phyloP scores from a whole-genome alignment of 92 coral and sea anemone genomes.

The Pocillopora grandis region DNA sequence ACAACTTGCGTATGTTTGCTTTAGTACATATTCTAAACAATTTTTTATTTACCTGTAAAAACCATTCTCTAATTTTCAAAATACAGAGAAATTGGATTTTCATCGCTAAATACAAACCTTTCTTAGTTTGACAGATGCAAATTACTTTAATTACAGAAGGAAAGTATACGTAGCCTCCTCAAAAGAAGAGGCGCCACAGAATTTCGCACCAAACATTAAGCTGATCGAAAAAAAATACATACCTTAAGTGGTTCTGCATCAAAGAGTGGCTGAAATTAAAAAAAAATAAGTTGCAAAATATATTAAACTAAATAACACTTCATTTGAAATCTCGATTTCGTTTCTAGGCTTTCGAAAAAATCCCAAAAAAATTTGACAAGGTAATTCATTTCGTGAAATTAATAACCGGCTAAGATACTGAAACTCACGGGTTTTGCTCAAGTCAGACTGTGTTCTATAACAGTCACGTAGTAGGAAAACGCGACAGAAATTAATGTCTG shows the following conservation, averaged over 20 bases:
- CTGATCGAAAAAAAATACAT: neutral
- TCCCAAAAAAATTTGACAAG: slow-evolving; percentile 10
- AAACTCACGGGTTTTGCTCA: neutral
- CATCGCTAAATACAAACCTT: neutral
- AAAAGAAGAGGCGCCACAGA: neutral
- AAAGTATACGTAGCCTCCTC: neutral
- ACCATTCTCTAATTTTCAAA: too few relatives aligned
- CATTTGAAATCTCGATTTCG: neutral
- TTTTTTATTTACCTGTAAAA: too few relatives aligned
- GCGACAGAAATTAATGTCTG: neutral
- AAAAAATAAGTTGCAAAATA: neutral
- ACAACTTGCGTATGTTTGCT: too few relatives aligned
- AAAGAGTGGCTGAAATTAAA: slow-evolving; percentile 70
- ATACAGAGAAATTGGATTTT: neutral
- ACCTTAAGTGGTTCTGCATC: slow-evolving; percentile 82
- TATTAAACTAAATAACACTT: too few relatives aligned
- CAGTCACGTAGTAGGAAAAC: neutral
- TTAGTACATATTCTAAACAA: too few relatives aligned
- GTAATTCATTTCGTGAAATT: neutral
- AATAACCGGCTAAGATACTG: too few relatives aligned
- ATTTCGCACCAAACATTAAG: neutral
- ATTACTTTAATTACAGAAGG: slow-evolving; percentile 16
- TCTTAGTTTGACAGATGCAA: slow-evolving; percentile 7
- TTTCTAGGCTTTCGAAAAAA: slow-evolving; percentile 17
- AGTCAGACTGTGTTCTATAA: neutral